Evolutionary conservation across 1,140 invertebrate genomes (phyloP).

Genomic region (Apis cerana): DNA sequence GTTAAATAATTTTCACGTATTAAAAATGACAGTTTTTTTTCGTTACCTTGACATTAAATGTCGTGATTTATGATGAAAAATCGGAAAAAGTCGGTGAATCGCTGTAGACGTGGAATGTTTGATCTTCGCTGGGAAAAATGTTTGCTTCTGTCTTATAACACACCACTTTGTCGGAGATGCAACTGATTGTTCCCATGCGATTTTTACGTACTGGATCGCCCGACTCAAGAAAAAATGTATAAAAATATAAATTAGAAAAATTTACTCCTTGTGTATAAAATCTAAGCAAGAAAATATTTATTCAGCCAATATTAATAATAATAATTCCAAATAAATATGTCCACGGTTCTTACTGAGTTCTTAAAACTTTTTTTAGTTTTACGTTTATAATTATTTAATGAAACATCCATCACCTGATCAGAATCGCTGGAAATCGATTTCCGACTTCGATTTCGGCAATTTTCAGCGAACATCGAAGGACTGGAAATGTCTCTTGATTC

Average conservation of each 20-base stretch:
- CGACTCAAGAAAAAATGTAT: conserved; percentile 52
- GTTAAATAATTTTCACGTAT: background rate
- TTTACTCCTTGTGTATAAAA: background rate
- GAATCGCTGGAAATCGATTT: conserved; percentile 33
- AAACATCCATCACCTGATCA: conserved; percentile 54
- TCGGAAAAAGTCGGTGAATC: conserved; percentile 66
- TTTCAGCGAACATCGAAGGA: conserved; percentile 35
- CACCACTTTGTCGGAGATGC: conserved; percentile 60
- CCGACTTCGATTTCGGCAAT: conserved; percentile 34
- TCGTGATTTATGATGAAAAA: conserved; percentile 60
- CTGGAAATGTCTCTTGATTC: conserved; percentile 55
- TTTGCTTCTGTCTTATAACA: conserved; percentile 26
- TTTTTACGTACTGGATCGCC: conserved; percentile 45
- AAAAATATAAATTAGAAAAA: conserved; percentile 28
- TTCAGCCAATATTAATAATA: background rate
- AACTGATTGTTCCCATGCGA: conserved; percentile 56
- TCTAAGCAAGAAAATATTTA: background rate
- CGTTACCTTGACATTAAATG: background rate
- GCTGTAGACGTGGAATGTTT: conserved; percentile 55
- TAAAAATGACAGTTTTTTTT: background rate
- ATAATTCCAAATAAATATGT: too few relatives aligned
- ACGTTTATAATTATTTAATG: background rate
- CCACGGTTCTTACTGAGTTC: too few relatives aligned
- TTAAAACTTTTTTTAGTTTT: too few relatives aligned
- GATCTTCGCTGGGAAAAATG: conserved; percentile 50